These are phyloP conservation scores for Atethmia centrago DNA, from an alignment of 2,888 invertebrate genomes.

Conservation along the genomic window DNA sequence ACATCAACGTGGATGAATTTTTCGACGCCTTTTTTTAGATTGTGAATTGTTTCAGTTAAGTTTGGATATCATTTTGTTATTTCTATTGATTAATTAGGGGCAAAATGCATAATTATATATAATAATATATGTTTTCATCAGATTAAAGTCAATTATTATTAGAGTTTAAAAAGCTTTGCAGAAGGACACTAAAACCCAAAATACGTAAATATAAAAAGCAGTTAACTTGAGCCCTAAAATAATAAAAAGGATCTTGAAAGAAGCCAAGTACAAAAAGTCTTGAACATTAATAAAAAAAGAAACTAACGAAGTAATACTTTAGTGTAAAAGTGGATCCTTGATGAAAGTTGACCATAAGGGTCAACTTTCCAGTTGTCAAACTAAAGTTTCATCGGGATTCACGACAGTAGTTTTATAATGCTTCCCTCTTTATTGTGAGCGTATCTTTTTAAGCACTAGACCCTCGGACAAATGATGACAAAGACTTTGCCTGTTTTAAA, in stretches of 20 bases:
- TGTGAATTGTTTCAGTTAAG: no score
- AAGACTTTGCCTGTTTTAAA: slow-evolving; percentile 30
- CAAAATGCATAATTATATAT: no score
- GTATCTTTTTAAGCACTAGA: slow-evolving; percentile 47
- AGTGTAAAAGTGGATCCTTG: slow-evolving; percentile 3
- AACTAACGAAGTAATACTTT: slow-evolving; percentile 15
- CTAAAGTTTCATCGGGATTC: slow-evolving; percentile 34
- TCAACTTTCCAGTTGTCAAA: slow-evolving; percentile 45
- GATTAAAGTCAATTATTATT: no score
- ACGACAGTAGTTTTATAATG: slow-evolving; percentile 37
- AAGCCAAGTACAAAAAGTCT: not conserved
- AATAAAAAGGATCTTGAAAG: not conserved
- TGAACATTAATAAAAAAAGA: slow-evolving; percentile 6
- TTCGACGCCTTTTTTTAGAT: no score
- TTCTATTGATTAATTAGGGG: no score
- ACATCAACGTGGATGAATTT: no score
- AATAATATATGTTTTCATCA: no score
- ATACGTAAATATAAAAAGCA: not conserved
- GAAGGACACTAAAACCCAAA: not conserved
- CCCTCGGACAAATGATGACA: slow-evolving; percentile 29
- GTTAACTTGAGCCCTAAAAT: no score
- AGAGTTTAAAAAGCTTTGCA: no score
- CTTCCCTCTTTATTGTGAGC: slow-evolving; percentile 36
- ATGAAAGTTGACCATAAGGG: slow-evolving; percentile 9
- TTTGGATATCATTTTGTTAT: no score